Base-by-base conservation (phyloP, 2,113 vertebrate species). In the Indicator indicator region DNA sequence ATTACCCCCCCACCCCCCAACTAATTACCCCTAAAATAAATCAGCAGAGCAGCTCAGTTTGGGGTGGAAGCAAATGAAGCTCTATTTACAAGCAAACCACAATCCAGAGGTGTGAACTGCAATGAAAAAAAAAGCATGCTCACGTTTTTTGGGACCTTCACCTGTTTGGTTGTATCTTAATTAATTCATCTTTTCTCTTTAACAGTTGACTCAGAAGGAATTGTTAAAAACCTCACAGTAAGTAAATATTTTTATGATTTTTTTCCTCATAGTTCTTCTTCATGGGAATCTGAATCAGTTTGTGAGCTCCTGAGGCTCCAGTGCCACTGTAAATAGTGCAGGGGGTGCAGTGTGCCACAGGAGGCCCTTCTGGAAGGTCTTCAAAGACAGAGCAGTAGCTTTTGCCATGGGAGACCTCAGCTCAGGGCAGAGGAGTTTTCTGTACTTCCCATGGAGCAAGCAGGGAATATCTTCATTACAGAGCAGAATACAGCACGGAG, bases 191-290 rank as follows among this genome's bases (percentile, higher is more conserved):
- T 89, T 72, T 84, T 94, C 78, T 88, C 68, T 90, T 93, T 87
- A 78, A 97, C 98, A 99, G 99, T 99, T 97, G 97, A 99, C 98
- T 99, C 99, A 78, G 98, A 98, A 94, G 98, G 98, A 92, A 98
- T 99, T 86, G 96, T 99, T 94, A 98, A 98, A 97, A 99, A 98
- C 83, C 98, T 99, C 96, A 99, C 99, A 94, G 99, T 99, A 97
- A 99, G 99, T 98, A 93, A 96, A 94, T 58, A 46, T 58, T 87
- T 58, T 73, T 5, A 19, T 81, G 21, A 17, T 59, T 71, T 79
- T 36, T 36, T 95, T 63, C 75, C 54, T 94, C 16, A 33, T 62
- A 72, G 27, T 17, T 62, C 24, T 15, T 64, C 50, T 48, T 80
- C 52, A 59, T 33, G 42, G 13, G 30, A 72, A 77, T 55, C 62